phyloP scores from a whole-genome alignment of 2,797 vertebrate genomes.

The Eulemur albifrons region DNA sequence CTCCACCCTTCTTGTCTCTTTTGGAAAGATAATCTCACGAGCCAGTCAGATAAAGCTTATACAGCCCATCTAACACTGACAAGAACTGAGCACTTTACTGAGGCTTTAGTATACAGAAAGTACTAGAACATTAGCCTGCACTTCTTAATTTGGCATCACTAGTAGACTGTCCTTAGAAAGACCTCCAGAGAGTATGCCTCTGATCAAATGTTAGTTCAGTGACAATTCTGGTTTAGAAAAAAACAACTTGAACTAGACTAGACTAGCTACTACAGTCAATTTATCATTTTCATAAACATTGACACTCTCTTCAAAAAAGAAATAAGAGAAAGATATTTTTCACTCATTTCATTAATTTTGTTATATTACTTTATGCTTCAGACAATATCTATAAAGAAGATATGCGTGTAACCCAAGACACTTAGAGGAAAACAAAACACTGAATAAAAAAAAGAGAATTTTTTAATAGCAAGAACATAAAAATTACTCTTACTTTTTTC shows the following conservation, averaged over 20 bases:
- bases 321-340: background rate
- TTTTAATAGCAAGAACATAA: constrained; percentile 13
- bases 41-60: background rate
- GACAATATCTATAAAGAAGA: background rate
- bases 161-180: constrained; percentile 1
- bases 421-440: background rate
- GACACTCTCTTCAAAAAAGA: background rate
- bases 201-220: background rate
- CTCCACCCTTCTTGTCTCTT: constrained; percentile 30
- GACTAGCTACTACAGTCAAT: background rate
- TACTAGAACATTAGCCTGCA: background rate
- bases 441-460: background rate
- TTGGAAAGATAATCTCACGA: constrained; percentile 39
- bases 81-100: background rate
- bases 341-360: background rate
- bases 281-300: constrained; percentile 24
- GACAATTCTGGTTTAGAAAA: background rate
- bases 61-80: background rate
- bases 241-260: background rate
- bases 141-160: background rate
- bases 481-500: background rate
- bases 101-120: background rate
- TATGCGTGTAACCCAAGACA: background rate
- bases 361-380: background rate
- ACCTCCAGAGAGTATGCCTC: background rate